Evolutionary conservation across 2,888 invertebrate species (phyloP).

Genomic region (Cremastinae sp.): DNA sequence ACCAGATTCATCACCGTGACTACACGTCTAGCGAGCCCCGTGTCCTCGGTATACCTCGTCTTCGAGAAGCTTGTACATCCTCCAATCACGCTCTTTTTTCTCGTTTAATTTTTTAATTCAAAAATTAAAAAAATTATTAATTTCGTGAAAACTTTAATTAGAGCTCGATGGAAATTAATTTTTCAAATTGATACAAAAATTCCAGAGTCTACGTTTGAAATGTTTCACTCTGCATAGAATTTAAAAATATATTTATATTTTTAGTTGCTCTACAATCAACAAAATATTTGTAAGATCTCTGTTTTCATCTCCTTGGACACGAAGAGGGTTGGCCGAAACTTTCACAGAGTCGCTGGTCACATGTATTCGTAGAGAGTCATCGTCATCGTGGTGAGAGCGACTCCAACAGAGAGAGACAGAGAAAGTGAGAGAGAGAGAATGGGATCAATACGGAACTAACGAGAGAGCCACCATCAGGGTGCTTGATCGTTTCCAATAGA

Average conservation of each 20-base stretch:
- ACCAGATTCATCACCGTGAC: conserved; percentile 75
- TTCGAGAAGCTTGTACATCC: conserved; percentile 32
- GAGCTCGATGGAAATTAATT: no score
- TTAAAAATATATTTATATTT: no score
- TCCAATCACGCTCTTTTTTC: conserved; percentile 30
- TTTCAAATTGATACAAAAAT: no score
- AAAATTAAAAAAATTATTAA: no score
- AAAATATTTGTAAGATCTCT: no score
- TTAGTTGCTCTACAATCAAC: no score
- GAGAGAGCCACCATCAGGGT: conserved; percentile 40
- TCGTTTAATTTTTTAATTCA: no score
- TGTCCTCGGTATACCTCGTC: conserved; percentile 45
- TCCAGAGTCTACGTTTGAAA: no score
- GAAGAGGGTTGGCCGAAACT: neutral
- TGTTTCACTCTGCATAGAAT: no score
- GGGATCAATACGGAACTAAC: conserved; percentile 60
- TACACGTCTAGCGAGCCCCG: conserved; percentile 59
- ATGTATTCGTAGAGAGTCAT: conserved; percentile 34
- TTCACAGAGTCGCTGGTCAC: neutral
- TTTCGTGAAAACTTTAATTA: no score
- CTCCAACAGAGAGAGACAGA: neutral
- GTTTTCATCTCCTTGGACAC: no score
- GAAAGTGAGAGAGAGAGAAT: neutral
- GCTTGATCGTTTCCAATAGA: conserved; percentile 60
- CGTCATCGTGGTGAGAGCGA: conserved; percentile 20